These are phyloP conservation scores for Geopemphigus sp. DNA, from an alignment of 1,140 invertebrate genomes.

Conservation along the genomic window DNA sequence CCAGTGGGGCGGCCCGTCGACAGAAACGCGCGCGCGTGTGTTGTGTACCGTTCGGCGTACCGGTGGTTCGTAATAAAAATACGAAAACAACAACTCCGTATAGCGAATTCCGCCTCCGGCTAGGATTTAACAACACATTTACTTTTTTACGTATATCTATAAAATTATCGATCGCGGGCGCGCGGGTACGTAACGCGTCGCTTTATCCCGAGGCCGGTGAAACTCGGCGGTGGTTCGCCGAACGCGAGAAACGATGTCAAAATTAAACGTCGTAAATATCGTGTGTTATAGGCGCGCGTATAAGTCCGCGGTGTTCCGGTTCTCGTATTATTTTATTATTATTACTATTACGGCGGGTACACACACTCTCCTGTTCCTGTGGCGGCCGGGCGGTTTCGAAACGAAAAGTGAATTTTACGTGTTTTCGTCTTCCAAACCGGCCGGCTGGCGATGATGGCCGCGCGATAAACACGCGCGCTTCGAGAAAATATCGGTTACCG, in stretches of 20 bases:
- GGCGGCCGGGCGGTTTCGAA: background rate
- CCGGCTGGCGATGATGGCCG: too few relatives aligned
- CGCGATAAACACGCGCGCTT: too few relatives aligned
- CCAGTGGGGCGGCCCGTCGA: too few relatives aligned
- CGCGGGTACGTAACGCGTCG: background rate
- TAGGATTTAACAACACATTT: conserved; percentile 13
- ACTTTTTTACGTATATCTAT: background rate
- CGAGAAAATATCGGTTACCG: too few relatives aligned
- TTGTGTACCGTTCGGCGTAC: too few relatives aligned
- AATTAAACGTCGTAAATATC: conserved; percentile 18
- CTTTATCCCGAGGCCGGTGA: conserved; percentile 20
- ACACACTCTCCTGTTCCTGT: background rate
- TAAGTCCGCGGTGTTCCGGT: conserved; percentile 1
- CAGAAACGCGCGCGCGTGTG: too few relatives aligned
- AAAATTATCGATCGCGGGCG: conserved; percentile 25
- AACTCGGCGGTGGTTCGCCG: conserved; percentile 18
- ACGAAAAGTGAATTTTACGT: background rate
- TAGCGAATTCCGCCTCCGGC: background rate
- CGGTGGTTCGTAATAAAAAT: too few relatives aligned
- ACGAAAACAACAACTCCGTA: background rate
- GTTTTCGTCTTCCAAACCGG: background rate
- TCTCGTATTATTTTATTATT: background rate
- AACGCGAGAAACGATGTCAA: conserved; percentile 34
- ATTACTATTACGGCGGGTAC: background rate
- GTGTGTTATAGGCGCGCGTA: background rate